phyloP scores from a whole-genome alignment of 2,888 invertebrate species.

The Leptopilina myrica region DNA sequence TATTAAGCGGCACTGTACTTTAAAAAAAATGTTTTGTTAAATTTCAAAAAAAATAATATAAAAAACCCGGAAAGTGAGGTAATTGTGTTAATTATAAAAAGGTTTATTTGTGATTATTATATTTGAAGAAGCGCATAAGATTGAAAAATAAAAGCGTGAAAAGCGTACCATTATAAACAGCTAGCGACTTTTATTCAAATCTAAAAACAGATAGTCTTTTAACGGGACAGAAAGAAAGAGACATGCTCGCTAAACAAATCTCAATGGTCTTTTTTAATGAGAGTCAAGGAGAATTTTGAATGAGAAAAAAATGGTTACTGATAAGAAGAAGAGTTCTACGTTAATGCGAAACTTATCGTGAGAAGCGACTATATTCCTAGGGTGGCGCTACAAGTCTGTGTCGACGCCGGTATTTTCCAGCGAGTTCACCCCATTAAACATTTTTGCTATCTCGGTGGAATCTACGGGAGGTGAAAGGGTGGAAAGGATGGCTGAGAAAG shows the following conservation, averaged over 20 bases:
- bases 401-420: slow-evolving; percentile 70
- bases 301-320: slow-evolving; percentile 13
- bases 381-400: slow-evolving; percentile 56
- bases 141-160: slow-evolving; percentile 2
- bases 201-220: slow-evolving; percentile 16
- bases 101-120: not conserved
- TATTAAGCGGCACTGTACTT: no score
- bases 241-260: slow-evolving; percentile 27
- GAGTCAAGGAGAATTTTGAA: slow-evolving; percentile 30
- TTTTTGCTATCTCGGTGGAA: slow-evolving; percentile 72
- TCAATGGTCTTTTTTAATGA: slow-evolving; percentile 34
- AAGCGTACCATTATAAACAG: not conserved
- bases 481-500: slow-evolving; percentile 46
- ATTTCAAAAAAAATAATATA: no score
- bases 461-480: slow-evolving; percentile 63
- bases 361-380: slow-evolving; percentile 67
- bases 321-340: slow-evolving; percentile 53
- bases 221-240: not conserved
- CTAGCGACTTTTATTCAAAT: slow-evolving; percentile 16
- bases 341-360: slow-evolving; percentile 72
- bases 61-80: no score
- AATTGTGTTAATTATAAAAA: no score
- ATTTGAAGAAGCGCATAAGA: not conserved
- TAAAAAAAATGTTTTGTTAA: no score
- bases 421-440: slow-evolving; percentile 76